phyloP scores from a whole-genome alignment of 2,888 invertebrate genomes.

The Osmoderma eremita region DNA sequence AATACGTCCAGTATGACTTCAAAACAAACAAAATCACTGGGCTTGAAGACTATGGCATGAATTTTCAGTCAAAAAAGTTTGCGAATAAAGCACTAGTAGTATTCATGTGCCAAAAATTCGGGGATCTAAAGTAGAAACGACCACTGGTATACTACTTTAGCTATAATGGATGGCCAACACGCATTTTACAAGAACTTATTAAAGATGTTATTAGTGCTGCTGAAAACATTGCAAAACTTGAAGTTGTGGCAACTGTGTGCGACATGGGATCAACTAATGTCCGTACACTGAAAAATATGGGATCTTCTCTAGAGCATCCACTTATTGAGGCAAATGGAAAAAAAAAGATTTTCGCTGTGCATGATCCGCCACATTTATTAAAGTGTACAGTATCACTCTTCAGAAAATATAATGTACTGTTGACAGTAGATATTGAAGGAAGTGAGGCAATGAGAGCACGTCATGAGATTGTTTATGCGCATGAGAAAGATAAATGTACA shows the following conservation, averaged over 20 bases:
- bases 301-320: conserved; percentile 16
- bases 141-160: conserved; percentile 32
- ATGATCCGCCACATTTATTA: conserved; percentile 43
- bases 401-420: conserved; percentile 42
- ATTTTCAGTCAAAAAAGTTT: background rate
- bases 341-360: conserved; percentile 39
- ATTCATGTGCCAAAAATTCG: conserved; percentile 29
- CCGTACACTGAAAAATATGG: conserved; percentile 18
- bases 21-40: conserved; percentile 14
- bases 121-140: conserved; percentile 23
- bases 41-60: conserved; percentile 12
- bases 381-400: conserved; percentile 43
- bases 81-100: conserved; percentile 28
- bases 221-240: background rate
- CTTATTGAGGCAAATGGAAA: conserved; percentile 6
- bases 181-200: conserved; percentile 2
- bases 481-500: conserved; percentile 5
- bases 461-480: conserved; percentile 6
- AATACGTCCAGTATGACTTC: conserved; percentile 13
- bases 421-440: conserved; percentile 17
- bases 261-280: conserved; percentile 32
- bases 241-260: conserved; percentile 25
- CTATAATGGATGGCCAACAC: conserved; percentile 19
- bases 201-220: conserved; percentile 7
- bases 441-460: conserved; percentile 6